phyloP scores from a whole-genome alignment of 1,140 invertebrate genomes.

The Cydia splendana region DNA sequence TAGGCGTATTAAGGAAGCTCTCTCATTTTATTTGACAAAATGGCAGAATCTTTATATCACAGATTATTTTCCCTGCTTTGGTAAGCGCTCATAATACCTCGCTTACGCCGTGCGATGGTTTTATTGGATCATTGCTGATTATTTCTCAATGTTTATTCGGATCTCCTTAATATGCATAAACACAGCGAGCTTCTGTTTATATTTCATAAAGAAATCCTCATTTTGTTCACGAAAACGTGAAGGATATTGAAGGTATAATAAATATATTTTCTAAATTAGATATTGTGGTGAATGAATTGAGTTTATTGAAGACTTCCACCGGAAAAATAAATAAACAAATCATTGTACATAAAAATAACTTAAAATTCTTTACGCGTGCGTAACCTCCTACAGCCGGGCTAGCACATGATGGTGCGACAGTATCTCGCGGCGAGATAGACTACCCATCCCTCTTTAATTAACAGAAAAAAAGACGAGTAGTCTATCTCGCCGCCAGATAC shows the following conservation, averaged over 20 bases:
- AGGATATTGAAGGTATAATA: not conserved
- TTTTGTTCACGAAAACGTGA: slow-evolving; percentile 9
- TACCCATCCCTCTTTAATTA: no score
- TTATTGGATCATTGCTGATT: slow-evolving; percentile 31
- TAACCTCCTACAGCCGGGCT: no score
- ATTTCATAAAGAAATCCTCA: slow-evolving; percentile 21
- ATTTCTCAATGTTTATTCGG: slow-evolving; percentile 22
- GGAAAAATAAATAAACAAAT: no score
- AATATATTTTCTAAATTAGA: no score
- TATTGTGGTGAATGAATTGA: no score
- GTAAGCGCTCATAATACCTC: slow-evolving; percentile 7
- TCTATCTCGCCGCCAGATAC: no score
- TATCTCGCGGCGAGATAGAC: no score
- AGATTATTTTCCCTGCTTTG: not conserved
- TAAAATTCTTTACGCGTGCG: no score
- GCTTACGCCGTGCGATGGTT: slow-evolving; percentile 19
- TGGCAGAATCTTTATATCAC: not conserved
- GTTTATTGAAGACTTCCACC: no score
- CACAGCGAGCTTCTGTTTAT: slow-evolving; percentile 4
- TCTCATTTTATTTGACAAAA: not conserved
- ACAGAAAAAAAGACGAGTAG: no score
- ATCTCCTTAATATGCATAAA: slow-evolving; percentile 23
- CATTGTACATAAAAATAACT: no score
- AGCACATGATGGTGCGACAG: no score
- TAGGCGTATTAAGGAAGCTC: not conserved